Conservation (phyloP, 2,797 vertebrate genomes). For the Chanos chanos region DNA sequence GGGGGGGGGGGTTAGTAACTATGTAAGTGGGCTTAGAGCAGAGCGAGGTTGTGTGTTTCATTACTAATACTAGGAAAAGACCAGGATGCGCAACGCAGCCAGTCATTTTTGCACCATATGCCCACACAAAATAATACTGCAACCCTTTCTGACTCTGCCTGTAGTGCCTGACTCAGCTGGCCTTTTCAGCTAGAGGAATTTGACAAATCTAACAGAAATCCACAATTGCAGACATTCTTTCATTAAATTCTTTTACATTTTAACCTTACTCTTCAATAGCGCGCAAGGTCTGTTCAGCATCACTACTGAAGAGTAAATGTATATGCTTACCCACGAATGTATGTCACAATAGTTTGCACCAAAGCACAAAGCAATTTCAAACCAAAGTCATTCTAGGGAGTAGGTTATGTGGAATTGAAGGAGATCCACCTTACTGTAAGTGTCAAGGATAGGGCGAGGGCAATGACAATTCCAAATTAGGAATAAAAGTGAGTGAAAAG, state of each 20-base stretch:
- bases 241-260: constrained; percentile 20
- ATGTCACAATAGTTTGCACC: no score
- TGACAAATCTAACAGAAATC: constrained; percentile 13
- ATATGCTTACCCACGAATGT: no score
- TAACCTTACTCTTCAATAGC: background rate
- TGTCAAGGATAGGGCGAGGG: no score
- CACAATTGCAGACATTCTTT: background rate
- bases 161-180: background rate
- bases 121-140: constrained; percentile 21
- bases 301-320: background rate
- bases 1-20: background rate
- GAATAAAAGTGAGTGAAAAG: no score
- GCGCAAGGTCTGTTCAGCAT: background rate
- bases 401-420: no score
- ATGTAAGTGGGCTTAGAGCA: background rate
- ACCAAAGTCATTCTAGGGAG: no score
- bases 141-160: background rate
- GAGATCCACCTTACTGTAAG: no score
- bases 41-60: constrained; percentile 7
- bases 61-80: constrained; percentile 8
- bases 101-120: constrained; percentile 13
- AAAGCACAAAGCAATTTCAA: no score
- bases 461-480: no score
- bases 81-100: background rate
- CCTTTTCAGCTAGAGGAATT: constrained; percentile 15